phyloP scores from a whole-genome alignment of 2,113 vertebrate genomes.

The Gambusia holbrooki region DNA sequence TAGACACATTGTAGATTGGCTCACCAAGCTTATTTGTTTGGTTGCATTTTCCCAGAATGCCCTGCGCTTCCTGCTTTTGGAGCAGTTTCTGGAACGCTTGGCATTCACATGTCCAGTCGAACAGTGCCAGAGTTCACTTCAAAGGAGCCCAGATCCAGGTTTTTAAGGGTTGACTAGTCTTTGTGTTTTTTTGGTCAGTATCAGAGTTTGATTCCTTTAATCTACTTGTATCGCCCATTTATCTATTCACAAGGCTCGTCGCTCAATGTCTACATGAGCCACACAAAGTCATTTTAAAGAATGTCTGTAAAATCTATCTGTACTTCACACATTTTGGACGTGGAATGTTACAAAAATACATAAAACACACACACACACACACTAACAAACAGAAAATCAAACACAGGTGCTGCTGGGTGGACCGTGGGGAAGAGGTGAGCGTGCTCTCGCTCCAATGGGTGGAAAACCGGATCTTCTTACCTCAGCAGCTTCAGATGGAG shows the following conservation, averaged over 20 bases:
- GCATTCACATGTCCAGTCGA: too few species aligned
- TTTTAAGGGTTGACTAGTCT: too few species aligned
- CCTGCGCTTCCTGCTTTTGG: too few species aligned
- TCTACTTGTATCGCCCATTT: constrained; percentile 7
- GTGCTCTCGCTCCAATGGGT: constrained; percentile 76
- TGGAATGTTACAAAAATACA: constrained; percentile 64
- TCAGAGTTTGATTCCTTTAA: constrained; percentile 4
- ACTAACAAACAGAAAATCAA: constrained; percentile 39
- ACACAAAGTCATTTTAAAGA: constrained; percentile 42
- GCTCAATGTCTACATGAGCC: constrained; percentile 21
- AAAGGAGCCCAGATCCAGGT: too few species aligned
- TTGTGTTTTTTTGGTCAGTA: too few species aligned
- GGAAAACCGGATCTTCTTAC: constrained; percentile 85
- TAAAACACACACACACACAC: constrained; percentile 31
- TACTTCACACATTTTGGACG: constrained; percentile 52
- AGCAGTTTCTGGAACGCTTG: too few species aligned
- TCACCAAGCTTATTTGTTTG: too few species aligned
- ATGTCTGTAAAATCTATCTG: constrained; percentile 53
- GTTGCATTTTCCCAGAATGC: too few species aligned
- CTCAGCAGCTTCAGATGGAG: constrained; percentile 81
- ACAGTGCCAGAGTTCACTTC: too few species aligned
- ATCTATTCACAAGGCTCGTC: neutral
- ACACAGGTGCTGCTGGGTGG: constrained; percentile 74
- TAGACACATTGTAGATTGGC: too few species aligned
- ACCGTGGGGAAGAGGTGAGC: constrained; percentile 74